Percentiles rank a stretch among this genome's conserved stretches.
Conservation (phyloP, 2,888 invertebrate species). For the Chrysolina americana region DNA sequence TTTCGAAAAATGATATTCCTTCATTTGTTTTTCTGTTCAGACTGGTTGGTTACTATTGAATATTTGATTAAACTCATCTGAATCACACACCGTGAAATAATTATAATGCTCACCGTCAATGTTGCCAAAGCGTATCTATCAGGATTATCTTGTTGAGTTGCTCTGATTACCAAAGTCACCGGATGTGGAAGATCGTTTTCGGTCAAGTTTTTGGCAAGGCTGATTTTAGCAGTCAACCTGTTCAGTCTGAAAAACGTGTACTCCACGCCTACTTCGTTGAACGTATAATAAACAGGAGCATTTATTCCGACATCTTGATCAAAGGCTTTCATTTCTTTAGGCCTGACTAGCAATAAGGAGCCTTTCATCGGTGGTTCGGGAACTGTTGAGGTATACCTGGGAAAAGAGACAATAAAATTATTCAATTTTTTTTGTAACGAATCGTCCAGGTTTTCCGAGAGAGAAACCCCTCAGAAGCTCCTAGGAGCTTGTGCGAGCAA, state of each 20-base stretch:
- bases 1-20: too few species aligned
- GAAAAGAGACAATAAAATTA: too few species aligned
- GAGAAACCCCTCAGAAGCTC: too few species aligned
- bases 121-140: conserved; percentile 90
- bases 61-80: too few species aligned
- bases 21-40: too few species aligned
- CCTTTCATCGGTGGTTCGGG: conserved; percentile 78
- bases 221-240: conserved; percentile 76
- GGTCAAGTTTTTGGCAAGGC: conserved; percentile 73
- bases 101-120: conserved; percentile 73
- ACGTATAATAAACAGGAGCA: conserved; percentile 80
- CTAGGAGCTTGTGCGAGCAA: too few species aligned
- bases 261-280: conserved; percentile 77
- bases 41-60: too few species aligned
- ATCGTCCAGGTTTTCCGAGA: too few species aligned
- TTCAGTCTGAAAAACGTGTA: conserved; percentile 77
- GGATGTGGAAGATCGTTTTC: conserved; percentile 78
- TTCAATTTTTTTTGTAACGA: too few species aligned
- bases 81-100: conserved; percentile 1
- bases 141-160: conserved; percentile 82
- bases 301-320: conserved; percentile 88
- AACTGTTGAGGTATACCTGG: conserved; percentile 77
- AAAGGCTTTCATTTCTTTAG: conserved; percentile 81
- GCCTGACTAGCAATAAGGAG: conserved; percentile 77
- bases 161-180: conserved; percentile 86